Percentiles rank a stretch among this genome's conserved stretches.
These are phyloP conservation scores for Parasteatoda tepidariorum DNA, from an alignment of 1,140 invertebrate species.

Conservation along the genomic window DNA sequence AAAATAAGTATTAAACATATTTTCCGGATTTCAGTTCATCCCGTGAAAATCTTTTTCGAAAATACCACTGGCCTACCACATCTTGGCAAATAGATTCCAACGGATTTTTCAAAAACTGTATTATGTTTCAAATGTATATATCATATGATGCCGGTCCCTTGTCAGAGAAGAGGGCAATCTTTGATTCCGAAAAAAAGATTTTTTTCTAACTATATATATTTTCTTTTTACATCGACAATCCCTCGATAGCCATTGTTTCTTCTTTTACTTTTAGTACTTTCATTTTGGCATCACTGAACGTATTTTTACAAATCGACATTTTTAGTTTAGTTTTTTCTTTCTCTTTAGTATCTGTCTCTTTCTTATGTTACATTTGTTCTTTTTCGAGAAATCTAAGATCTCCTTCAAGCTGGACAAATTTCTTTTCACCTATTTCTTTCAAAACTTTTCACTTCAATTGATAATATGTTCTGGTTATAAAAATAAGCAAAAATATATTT, in stretches of 20 bases:
- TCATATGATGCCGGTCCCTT: constrained; percentile 15
- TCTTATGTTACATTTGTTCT: constrained; percentile 23
- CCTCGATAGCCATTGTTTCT: constrained; percentile 46
- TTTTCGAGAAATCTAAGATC: constrained; percentile 33
- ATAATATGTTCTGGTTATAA: constrained; percentile 34
- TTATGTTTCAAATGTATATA: constrained; percentile 16
- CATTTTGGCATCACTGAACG: constrained; percentile 38
- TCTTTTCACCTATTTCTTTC: constrained; percentile 31
- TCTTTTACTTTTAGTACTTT: constrained; percentile 22
- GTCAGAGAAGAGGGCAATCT: constrained; percentile 11
- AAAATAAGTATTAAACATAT: background rate
- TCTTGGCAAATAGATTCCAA: background rate
- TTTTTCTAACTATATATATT: constrained; percentile 16
- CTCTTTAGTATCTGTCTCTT: constrained; percentile 36
- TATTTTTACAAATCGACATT: constrained; percentile 53
- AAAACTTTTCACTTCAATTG: constrained; percentile 27
- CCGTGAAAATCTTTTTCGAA: background rate
- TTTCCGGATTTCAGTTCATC: background rate
- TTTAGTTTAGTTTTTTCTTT: constrained; percentile 42
- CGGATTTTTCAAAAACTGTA: constrained; percentile 3
- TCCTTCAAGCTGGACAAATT: constrained; percentile 10
- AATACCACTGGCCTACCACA: background rate
- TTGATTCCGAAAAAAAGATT: background rate
- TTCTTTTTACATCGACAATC: constrained; percentile 31
- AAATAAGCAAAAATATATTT: too few species aligned